Base-by-base conservation (phyloP, 2,888 invertebrate species). In the Erannis defoliaria region DNA sequence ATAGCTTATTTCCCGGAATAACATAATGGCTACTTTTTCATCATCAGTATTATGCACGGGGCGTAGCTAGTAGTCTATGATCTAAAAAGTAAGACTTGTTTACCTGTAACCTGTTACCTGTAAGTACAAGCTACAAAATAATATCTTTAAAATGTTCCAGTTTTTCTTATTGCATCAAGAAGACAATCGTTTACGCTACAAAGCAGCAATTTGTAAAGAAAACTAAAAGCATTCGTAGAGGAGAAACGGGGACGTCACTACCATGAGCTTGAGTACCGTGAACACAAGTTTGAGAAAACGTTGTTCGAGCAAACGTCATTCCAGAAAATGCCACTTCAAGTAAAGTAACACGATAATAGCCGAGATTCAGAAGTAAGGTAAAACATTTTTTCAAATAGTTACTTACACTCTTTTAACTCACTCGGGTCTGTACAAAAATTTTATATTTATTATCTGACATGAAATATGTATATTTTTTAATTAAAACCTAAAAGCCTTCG, bases 201-300 rank as follows among this genome's bases (percentile, higher is more conserved):
- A 77, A 82, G 82, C 74, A 71, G 66, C 57, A 75, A 76, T 74
- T 79, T 77, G 77, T 72, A 78, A 80, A 77, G 79, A 78, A 84
- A 84, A 82, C n/a, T 78, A 81, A 80, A 78, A 69, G 70, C 70
- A 72, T 67, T 58, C 57, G 68, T 73, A 63, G 72, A 81, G 82
- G 78, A 71, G 77, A 74, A 80, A 68, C 46, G 71, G 72, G 1
- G 69, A 80, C 74, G 85, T 83, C 85, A 80, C 68, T 58, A 73
- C 67, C 82, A 82, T 62, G 70, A 51, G 33, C 55, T 18, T 23
- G 35, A 35, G 49, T 49, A 59, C 50, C 43, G 19, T 26, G 59
- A 50, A 45, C 48, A 38, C 70, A 70, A 76, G 56, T 77, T 74
- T 48, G 66, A 78, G 71, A 8, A 18, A 38, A 65, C 60, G 58